Evolutionary conservation across 1,140 invertebrate species (phyloP), one percentile per base, ranked within the genome.

Genomic region (Telenomus remus): DNA sequence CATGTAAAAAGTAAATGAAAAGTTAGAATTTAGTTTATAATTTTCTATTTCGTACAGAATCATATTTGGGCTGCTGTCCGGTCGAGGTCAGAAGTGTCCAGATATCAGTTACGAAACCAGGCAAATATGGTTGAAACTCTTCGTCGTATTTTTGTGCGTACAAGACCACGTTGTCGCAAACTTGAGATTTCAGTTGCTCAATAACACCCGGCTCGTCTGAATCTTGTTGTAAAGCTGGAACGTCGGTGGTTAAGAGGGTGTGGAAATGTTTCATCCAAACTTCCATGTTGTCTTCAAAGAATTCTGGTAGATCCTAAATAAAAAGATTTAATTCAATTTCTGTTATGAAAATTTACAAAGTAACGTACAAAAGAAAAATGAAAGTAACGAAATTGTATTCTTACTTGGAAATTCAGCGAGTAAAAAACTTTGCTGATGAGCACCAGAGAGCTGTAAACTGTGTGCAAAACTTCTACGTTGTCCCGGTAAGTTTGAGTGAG

Each of bases 91-190:
- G 89, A 19, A 99, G 90, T 77, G 93, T 94, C 97, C 97, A 99
- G 51, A 98, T 94, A 37, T 93, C 94, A 0, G 93, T 95, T 2
- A 99, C 97, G 91, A 99, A 99, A 33, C 90, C 90, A 5, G 94
- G 93, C 43, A 98, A 91, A 87, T 95, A 97, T 8, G 93, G 91
- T 37, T 92, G 91, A 87, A 99, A 99, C 83, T 99, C 98, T 88
- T 99, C 98, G 85, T 98, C 96, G 82, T 99, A 99, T 85, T 99
- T 99, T 76, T 97, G 94, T 0, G 97, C 97, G 88, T 98, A 99
- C 27, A 99, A 89, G 1, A 94, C 91, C 11, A 98, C 92, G 84
- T 98, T 98, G 82, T 98, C 96, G 87, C 97, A 99, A 12, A 99
- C 94, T 89, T 99, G 96, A 0, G 96, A 96, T 76, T 96, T 95